Evolutionary conservation across 2,797 vertebrate genomes (phyloP), one percentile per base, ranked within the genome.

Genomic region (Molothrus ater): DNA sequence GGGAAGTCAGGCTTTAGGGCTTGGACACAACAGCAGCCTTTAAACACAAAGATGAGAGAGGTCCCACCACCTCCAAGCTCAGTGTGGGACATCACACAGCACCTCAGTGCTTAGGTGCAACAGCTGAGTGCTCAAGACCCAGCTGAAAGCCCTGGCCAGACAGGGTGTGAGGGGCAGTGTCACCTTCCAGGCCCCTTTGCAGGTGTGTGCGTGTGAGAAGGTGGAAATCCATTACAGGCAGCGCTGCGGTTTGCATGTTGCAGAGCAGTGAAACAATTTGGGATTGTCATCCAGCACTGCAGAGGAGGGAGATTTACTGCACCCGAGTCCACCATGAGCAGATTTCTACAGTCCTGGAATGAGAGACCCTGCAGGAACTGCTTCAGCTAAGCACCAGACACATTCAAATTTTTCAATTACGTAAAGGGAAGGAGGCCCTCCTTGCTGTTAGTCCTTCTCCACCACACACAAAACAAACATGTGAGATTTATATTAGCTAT

Each of bases 401-500:
- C 50, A 72, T 84, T 87, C 84, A 74, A 40, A 19, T 61, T 92
- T 85, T 90, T 96, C 92, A 93, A 90, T 95, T 88, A 91, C 40
- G 48, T 90, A 91, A 73, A 96, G 79, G 89, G 91, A 81, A 95
- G 54, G 76, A 95, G 91, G 80, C 61, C 80, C 64, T 81, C 75
- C 74, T 87, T 8, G n/a, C 75, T 86, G 20, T 76, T 90, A 95
- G 53, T 86, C 88, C 80, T 95, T 94, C 90, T 86, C 82, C 51
- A 74, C 60, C 96, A 57, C 85, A 88, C 32, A 38, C 66, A 64
- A 94, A 92, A 87, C 92, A 96, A 96, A 96, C 81, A 73, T 4
- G n/a, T 47, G 74, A 96, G 94, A 95, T 96, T 90, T 96, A 92
- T 96, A 95, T 88, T 90, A 96, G 97, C 93, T 90, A 87, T 68